These are phyloP conservation scores for Lasioglossum vierecki DNA, from an alignment of 2,888 invertebrate species.

Conservation along the genomic window DNA sequence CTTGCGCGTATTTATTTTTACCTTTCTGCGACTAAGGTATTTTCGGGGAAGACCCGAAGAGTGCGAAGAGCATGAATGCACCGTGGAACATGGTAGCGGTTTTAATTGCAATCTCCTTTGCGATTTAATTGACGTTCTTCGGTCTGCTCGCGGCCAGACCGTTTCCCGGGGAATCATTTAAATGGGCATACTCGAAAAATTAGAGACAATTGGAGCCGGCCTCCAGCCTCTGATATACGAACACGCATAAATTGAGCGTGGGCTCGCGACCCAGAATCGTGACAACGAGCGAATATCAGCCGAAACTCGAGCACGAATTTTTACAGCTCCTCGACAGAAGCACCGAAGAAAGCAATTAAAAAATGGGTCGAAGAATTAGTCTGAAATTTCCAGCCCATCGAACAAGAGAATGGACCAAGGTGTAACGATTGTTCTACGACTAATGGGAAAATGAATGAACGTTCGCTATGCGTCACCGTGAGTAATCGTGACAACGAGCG, in stretches of 20 bases:
- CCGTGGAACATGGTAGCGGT: not conserved
- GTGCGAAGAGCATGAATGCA: not conserved
- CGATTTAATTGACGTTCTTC: not conserved
- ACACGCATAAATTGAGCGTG: slow-evolving; percentile 70
- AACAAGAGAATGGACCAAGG: not conserved
- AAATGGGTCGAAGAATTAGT: not conserved
- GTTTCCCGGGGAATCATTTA: slow-evolving; percentile 27
- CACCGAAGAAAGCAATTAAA: not conserved
- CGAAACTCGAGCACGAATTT: not conserved
- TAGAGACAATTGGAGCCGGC: slow-evolving; percentile 51
- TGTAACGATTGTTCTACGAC: not conserved
- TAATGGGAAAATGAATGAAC: slow-evolving; percentile 42
- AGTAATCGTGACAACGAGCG: too few species aligned
- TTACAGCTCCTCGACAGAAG: not conserved
- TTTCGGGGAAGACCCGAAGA: not conserved
- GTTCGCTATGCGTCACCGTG: slow-evolving; percentile 20
- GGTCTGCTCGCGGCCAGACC: not conserved
- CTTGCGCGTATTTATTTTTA: slow-evolving; percentile 39
- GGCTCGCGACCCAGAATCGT: slow-evolving; percentile 47
- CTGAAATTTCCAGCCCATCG: not conserved
- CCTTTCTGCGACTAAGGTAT: not conserved
- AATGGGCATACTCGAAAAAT: slow-evolving; percentile 47
- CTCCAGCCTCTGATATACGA: slow-evolving; percentile 37
- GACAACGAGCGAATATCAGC: not conserved
- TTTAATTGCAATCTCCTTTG: slow-evolving; percentile 22